Evolutionary conservation across 2,797 vertebrate genomes (phyloP).

Genomic region (Galagoides demidoff): DNA sequence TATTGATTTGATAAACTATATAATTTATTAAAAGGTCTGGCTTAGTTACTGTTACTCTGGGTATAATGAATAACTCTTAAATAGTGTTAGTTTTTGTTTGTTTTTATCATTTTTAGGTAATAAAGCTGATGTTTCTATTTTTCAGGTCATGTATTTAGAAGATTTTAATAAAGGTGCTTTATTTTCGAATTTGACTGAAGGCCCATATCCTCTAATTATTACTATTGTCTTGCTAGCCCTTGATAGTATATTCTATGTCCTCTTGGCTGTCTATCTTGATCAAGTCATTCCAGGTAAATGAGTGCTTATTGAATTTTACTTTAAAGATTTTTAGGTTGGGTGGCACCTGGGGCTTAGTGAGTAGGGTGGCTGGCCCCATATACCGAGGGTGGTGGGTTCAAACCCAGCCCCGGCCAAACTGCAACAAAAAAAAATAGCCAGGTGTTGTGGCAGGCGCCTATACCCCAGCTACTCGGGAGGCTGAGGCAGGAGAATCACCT

Average conservation of each 20-base stretch:
- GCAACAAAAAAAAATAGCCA: too few relatives aligned
- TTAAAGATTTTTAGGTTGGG: constrained; percentile 6
- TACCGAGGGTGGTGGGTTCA: too few relatives aligned
- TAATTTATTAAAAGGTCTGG: neutral
- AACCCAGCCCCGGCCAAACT: too few relatives aligned
- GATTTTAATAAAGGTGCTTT: constrained; percentile 94
- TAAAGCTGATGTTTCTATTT: constrained; percentile 61
- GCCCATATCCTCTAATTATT: constrained; percentile 94
- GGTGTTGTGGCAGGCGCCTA: too few relatives aligned
- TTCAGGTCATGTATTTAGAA: constrained; percentile 96
- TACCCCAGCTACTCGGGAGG: too few relatives aligned
- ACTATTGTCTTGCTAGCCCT: constrained; percentile 91
- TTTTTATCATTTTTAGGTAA: constrained; percentile 32
- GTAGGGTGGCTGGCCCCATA: too few relatives aligned
- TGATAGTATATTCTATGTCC: constrained; percentile 94
- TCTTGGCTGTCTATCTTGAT: constrained; percentile 95
- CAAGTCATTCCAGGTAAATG: constrained; percentile 95
- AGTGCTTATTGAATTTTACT: constrained; percentile 12
- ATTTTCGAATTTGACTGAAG: constrained; percentile 90
- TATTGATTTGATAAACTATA: neutral
- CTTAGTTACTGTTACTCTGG: neutral
- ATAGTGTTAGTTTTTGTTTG: neutral
- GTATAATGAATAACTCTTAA: neutral
- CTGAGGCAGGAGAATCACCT: too few relatives aligned
- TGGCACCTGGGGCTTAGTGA: too few relatives aligned